Conservation (phyloP, 2,888 invertebrate species). For the Dryocosmus kuriphilus region DNA sequence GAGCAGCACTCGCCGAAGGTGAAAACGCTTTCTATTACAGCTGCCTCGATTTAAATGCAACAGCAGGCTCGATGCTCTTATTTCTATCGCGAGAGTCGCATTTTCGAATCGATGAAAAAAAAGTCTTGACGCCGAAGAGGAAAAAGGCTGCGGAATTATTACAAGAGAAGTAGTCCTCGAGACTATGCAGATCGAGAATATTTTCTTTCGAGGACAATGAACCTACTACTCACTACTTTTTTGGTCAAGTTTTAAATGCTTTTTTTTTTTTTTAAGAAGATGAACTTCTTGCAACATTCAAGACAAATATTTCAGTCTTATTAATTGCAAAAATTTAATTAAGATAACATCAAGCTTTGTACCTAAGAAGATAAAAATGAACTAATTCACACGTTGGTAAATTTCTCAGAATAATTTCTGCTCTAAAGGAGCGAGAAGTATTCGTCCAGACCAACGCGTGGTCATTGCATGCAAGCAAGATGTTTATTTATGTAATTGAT, state of each 20-base stretch:
- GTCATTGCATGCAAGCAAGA: not conserved
- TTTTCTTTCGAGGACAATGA: not conserved
- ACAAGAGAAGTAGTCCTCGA: not conserved
- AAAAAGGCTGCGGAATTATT: not conserved
- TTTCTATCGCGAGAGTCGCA: slow-evolving; percentile 18
- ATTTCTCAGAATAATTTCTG: slow-evolving; percentile 17
- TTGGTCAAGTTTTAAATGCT: too few relatives aligned
- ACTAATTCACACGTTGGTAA: not conserved
- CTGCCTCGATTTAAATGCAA: slow-evolving; percentile 27
- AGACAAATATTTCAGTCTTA: not conserved
- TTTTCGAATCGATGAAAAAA: slow-evolving; percentile 8
- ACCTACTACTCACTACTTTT: too few relatives aligned
- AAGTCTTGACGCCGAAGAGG: not conserved
- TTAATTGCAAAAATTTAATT: not conserved
- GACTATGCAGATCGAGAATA: not conserved
- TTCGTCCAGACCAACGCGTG: not conserved
- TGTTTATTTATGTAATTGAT: slow-evolving; percentile 12
- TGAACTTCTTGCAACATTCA: not conserved
- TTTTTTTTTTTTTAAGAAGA: too few relatives aligned
- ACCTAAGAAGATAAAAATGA: not conserved
- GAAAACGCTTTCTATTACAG: slow-evolving; percentile 57
- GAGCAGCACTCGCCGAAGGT: slow-evolving; percentile 50
- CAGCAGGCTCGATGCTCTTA: slow-evolving; percentile 11
- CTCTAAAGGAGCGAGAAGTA: not conserved
- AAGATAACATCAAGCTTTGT: not conserved